phyloP scores from a whole-genome alignment of 1,140 invertebrate species.

The Caenorhabditis briggsae region DNA sequence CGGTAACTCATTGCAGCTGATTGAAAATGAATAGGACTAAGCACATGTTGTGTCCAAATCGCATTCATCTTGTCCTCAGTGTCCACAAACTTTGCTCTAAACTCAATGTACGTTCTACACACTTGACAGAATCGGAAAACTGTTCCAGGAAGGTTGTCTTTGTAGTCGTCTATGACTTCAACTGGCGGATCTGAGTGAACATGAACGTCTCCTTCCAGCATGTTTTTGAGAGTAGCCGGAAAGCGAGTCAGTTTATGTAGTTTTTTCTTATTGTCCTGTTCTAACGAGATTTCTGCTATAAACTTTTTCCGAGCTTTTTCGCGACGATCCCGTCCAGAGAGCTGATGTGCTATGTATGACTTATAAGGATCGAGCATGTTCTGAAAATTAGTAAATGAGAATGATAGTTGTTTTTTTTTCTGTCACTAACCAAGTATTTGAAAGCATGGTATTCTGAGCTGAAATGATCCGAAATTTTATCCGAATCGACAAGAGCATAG shows the following conservation, averaged over 20 bases:
- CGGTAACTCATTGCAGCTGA: background rate
- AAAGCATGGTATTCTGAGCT: slow-evolving; percentile 14
- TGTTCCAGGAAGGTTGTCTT: background rate
- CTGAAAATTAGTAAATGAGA: background rate
- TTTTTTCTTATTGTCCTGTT: slow-evolving; percentile 10
- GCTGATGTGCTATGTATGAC: background rate
- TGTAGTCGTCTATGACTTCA: slow-evolving; percentile 2
- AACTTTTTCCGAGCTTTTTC: background rate
- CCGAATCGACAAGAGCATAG: background rate
- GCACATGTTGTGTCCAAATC: background rate
- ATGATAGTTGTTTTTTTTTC: background rate
- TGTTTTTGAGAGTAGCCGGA: background rate
- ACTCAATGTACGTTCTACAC: slow-evolving; percentile 7
- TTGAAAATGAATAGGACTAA: slow-evolving; percentile 2
- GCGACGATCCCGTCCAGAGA: background rate
- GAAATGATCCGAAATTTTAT: background rate
- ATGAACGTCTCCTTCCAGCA: background rate
- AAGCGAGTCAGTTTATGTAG: background rate
- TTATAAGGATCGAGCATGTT: background rate
- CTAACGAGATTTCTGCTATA: background rate
- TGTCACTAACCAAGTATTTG: slow-evolving; percentile 22
- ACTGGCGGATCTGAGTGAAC: background rate
- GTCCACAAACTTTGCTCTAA: background rate
- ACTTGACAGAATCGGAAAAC: slow-evolving; percentile 14
- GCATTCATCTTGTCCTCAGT: background rate